A percentile compares a stretch with the other conserved stretches of the same genome.
Evolutionary conservation across 1,140 invertebrate genomes (phyloP).

Genomic region (Eupristina koningsbergeri): DNA sequence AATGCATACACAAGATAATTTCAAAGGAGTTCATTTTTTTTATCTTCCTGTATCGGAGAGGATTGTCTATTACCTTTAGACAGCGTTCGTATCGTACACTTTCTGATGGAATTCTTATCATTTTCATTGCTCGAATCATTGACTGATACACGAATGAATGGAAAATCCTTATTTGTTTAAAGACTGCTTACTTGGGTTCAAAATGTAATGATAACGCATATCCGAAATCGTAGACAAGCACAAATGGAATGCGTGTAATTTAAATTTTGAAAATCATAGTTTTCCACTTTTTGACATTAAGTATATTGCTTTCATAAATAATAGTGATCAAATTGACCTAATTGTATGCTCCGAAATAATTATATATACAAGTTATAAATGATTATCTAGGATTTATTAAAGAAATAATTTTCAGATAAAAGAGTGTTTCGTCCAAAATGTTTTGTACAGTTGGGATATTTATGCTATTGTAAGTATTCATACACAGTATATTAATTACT

Average conservation of each 20-base stretch:
- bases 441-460: not conserved
- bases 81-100: not conserved
- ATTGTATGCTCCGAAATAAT: not conserved
- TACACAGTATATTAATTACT: too few species aligned
- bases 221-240: not conserved
- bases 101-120: not conserved
- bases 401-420: not conserved
- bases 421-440: not conserved
- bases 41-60: not conserved
- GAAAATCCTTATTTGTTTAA: not conserved
- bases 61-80: not conserved
- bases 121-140: not conserved
- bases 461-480: not conserved
- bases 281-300: not conserved
- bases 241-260: slow-evolving; percentile 6
- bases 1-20: slow-evolving; percentile 22
- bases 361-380: slow-evolving; percentile 5
- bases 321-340: slow-evolving; percentile 1
- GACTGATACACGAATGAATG: not conserved
- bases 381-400: too few species aligned
- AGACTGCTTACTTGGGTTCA: not conserved
- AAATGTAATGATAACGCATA: not conserved
- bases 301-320: not conserved
- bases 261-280: not conserved
- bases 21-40: not conserved